Base-by-base conservation (phyloP, 2,888 invertebrate genomes). In the Rhagium mordax region DNA sequence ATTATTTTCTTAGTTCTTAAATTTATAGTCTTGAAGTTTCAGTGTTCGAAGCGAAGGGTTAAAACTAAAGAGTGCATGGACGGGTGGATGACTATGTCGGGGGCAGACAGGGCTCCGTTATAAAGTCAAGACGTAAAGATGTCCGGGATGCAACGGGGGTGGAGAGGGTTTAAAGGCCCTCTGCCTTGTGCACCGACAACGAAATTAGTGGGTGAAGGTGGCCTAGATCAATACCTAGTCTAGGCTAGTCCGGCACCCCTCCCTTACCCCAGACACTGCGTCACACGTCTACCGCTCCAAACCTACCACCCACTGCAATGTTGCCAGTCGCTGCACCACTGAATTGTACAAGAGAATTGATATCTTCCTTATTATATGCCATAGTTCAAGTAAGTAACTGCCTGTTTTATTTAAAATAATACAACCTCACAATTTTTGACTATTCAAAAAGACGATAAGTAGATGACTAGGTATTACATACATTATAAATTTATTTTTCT, bases 201-300 rank as follows among this genome's bases (percentile, higher is more conserved):
- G 85, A 86, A 87, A 87, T 87, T 87, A 87, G 86, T 87, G 86
- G 87, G 86, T 87, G 86, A 87, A 87, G 87, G 86, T 86, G 84
- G 86, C 86, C 86, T 86, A 87, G 87, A 87, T 86, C 86, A 87
- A 86, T 87, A 87, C 86, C 85, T 83, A 84, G 85, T 86, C 87
- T 87, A 87, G 87, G 85, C 86, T 85, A 85, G 86, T 82, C 79
- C 73, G 71, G 66, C 71, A 61, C 60, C 68, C 65, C 71, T 55
- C 60, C 57, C 70, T 65, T 73, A 69, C 83, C 74, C 83, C 84
- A 81, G 83, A 82, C 82, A 76, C 77, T 79, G 77, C 77, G 77
- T 79, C 76, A 79, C 77, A 74, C 76, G 76, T 75, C 78, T 78
- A 77, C 77, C 48, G 60, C 65, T 66, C 47, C 72, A 69, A 72